These are phyloP conservation scores for Vidua chalybeata DNA, from an alignment of 2,113 vertebrate species.

Conservation along the genomic window DNA sequence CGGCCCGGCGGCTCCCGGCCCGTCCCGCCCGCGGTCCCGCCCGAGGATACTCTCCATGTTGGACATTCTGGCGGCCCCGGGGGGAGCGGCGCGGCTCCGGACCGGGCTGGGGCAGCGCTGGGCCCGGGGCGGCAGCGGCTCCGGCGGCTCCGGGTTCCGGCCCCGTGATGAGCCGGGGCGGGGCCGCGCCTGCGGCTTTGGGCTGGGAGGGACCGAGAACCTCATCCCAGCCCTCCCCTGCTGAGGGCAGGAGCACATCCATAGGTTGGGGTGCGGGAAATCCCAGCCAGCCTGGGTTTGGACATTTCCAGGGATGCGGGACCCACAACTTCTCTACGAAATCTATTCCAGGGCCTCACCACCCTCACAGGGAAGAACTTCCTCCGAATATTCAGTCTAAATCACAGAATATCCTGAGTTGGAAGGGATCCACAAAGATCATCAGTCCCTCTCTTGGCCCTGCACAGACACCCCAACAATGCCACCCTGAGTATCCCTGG, in stretches of 20 bases:
- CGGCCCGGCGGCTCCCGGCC: not conserved
- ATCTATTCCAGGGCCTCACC: not conserved
- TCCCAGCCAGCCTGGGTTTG: rapidly evolving
- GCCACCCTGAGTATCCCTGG: not conserved
- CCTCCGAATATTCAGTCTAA: not conserved
- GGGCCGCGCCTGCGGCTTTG: not conserved
- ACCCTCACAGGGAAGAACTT: not conserved
- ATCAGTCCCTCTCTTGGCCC: not conserved
- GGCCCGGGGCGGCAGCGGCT: not conserved
- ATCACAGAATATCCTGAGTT: not conserved
- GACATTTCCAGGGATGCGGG: rapidly evolving
- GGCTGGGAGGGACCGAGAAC: not conserved
- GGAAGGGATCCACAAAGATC: not conserved
- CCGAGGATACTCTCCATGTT: not conserved
- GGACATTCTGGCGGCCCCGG: not conserved
- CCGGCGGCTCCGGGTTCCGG: not conserved
- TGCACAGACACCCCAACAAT: not conserved
- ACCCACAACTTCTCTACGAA: no score
- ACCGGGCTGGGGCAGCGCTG: not conserved
- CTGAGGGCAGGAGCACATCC: rapidly evolving
- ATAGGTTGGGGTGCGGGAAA: rapidly evolving
- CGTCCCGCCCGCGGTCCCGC: not conserved
- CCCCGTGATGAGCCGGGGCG: not conserved
- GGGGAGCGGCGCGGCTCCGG: not conserved
- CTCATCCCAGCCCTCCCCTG: not conserved